Conservation (phyloP, 2,113 vertebrate genomes). For the Eolophus roseicapilla region DNA sequence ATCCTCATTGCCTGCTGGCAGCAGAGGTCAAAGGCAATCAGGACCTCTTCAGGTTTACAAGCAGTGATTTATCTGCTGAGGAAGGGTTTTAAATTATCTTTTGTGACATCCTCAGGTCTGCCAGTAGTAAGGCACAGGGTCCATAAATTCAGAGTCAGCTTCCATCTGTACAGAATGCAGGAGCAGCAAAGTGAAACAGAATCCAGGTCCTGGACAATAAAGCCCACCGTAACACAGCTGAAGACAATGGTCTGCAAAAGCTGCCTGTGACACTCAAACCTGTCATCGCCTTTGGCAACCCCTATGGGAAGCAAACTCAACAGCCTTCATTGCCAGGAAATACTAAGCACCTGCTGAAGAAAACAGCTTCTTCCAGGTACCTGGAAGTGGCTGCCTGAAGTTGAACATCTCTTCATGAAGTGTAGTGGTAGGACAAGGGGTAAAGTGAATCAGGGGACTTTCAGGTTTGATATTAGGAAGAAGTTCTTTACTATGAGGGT, state of each 20-base stretch:
- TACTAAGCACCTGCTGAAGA: not conserved
- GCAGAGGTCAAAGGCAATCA: too few relatives aligned
- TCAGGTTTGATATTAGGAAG: not conserved
- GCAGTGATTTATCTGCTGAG: not conserved
- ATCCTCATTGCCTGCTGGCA: too few relatives aligned
- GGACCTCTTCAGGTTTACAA: not conserved
- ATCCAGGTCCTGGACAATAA: not conserved
- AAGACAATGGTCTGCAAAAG: not conserved
- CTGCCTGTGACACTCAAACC: not conserved
- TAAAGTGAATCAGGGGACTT: not conserved
- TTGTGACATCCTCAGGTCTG: not conserved
- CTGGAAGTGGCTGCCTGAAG: not conserved
- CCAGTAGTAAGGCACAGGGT: not conserved
- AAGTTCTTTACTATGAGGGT: too few relatives aligned
- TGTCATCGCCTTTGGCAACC: not conserved
- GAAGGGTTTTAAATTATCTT: not conserved
- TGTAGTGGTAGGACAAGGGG: not conserved
- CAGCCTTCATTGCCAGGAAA: not conserved
- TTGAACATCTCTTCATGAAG: not conserved
- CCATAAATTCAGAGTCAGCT: not conserved
- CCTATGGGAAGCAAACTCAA: not conserved
- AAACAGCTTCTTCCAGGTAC: not conserved
- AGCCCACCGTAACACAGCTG: not conserved
- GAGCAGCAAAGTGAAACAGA: not conserved
- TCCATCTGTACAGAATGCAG: not conserved